Percentiles rank a stretch among this genome's conserved stretches.
phyloP scores from a whole-genome alignment of 2,797 vertebrate species.

The Tadarida brasiliensis region DNA sequence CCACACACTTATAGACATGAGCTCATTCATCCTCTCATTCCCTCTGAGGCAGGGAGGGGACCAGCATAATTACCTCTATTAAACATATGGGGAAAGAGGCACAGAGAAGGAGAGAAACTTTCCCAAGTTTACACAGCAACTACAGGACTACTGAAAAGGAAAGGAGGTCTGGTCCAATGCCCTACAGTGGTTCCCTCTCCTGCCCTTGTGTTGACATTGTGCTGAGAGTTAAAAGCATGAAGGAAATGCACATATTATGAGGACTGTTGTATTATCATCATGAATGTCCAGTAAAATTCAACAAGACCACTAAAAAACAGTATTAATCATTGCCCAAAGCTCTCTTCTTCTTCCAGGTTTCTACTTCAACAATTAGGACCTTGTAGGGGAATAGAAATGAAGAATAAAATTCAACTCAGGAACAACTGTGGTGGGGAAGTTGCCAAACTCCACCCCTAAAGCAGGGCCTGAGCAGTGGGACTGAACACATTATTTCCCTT shows the following conservation, averaged over 20 bases:
- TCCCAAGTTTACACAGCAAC: constrained; percentile 39
- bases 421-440: not conserved
- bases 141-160: not conserved
- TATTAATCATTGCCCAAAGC: not conserved
- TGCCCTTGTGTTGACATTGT: not conserved
- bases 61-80: not conserved
- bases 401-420: not conserved
- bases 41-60: constrained; percentile 66
- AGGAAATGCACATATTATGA: not conserved
- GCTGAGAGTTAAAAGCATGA: not conserved
- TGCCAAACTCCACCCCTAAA: not conserved
- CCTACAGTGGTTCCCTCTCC: not conserved
- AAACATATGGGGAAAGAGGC: not conserved
- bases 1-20: constrained; percentile 67
- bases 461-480: not conserved
- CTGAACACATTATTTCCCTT: not conserved
- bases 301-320: not conserved
- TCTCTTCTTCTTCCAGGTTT: not conserved
- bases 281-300: not conserved
- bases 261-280: not conserved
- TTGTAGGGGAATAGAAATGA: not conserved
- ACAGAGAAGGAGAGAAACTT: constrained; percentile 61
- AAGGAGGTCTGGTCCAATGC: not conserved
- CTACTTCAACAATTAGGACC: not conserved
- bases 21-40: constrained; percentile 74